A percentile compares a stretch with the other conserved stretches of the same genome.
phyloP scores from a whole-genome alignment of 1,140 invertebrate genomes.

The Papilio helenus region DNA sequence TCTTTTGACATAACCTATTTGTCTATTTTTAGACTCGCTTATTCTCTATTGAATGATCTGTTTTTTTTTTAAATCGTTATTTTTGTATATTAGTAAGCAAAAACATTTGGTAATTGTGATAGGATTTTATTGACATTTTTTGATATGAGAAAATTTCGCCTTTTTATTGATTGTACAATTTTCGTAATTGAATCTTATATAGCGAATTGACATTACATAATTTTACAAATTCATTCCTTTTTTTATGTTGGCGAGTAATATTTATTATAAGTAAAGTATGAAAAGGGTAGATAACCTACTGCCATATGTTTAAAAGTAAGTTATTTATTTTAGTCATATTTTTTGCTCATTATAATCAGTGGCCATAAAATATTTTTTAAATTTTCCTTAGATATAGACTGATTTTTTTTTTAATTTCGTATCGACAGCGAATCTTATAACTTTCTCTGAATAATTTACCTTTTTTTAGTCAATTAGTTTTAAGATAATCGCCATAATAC shows the following conservation, averaged over 20 bases:
- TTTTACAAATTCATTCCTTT: constrained; percentile 3
- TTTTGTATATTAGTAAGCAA: too few species aligned
- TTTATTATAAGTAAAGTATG: constrained; percentile 14
- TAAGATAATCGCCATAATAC: constrained; percentile 35
- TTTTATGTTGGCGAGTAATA: background rate
- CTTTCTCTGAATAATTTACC: constrained; percentile 14
- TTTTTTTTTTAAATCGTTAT: too few species aligned
- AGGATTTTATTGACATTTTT: background rate
- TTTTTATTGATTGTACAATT: background rate
- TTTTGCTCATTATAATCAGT: constrained; percentile 36
- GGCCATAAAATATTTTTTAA: constrained; percentile 10
- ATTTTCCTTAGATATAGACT: constrained; percentile 33
- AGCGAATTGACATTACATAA: background rate
- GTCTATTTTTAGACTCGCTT: too few species aligned
- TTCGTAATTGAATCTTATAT: background rate
- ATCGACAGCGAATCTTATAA: background rate
- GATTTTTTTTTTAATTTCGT: constrained; percentile 22
- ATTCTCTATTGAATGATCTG: too few species aligned
- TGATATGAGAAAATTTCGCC: background rate
- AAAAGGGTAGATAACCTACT: constrained; percentile 35
- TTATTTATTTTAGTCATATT: constrained; percentile 44
- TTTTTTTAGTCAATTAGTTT: constrained; percentile 34
- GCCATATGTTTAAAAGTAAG: constrained; percentile 40
- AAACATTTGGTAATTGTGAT: background rate
- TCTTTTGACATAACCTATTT: too few species aligned